Evolutionary conservation across 37 sponge, comb jelly and placozoan genomes (phyloP), one percentile per base, ranked within the genome.

Genomic region (Axinella damicornis): DNA sequence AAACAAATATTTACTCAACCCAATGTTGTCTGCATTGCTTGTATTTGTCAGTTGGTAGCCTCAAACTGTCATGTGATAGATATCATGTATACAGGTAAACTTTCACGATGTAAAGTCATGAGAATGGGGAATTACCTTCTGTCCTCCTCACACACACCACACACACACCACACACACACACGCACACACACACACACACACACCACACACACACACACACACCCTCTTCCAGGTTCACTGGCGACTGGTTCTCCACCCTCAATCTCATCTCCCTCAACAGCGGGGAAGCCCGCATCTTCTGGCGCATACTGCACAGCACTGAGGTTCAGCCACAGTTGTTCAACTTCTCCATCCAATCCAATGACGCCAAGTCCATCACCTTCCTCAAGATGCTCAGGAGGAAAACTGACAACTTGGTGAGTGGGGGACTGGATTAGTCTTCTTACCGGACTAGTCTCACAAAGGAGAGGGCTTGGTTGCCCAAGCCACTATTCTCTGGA

Each of bases 231-330:
- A 92, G 93, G 62, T 84, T 61, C 57, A 83, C 89, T 38, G 89
- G 81, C 18, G 38, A 73, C 31, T 92, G 93, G 93, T 71, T 38
- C 24, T 76, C 77, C 32, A 52, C 40, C 4, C 63, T 92, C 11
- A 85, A 74, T 61, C 71, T 92, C 38, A 88, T 88, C 54, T 69
- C 93, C 22, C 89, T 92, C 21, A 78, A 74, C 54, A 58, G 69
- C 1, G 24, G 62, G 28, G 53, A 79, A 14, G 30, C 93, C 11
- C 72, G 80, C 63, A 76, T 92, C 15, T 88, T 92, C 77, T 71
- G 62, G 70, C 65, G 73, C 17, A 92, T 55, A 27, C 71, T 89
- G 20, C 65, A 89, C n/a, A 57, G 85, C 22, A 78, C 85, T 25
- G 90, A 89, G 52, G 90, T 89, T 0, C 76, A 79, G 36, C 67